Conservation (phyloP, 2,797 vertebrate species). For the Cirrhinus molitorella region DNA sequence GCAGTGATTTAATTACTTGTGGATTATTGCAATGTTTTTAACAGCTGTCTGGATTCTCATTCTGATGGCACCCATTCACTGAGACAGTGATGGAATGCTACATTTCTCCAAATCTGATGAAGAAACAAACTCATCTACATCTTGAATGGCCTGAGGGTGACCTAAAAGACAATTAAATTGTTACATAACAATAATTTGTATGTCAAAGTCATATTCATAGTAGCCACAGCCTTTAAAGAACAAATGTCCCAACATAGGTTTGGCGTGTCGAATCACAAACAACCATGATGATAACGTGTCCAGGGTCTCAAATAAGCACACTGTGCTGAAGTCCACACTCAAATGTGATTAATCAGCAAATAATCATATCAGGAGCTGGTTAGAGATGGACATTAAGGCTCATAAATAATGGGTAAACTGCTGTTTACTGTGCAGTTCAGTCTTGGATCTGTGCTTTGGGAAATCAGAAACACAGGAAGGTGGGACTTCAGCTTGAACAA, state of each 20-base stretch:
- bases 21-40: neutral
- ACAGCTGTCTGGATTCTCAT: neutral
- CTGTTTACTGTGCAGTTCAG: neutral
- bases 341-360: neutral
- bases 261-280: neutral
- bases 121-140: neutral
- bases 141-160: neutral
- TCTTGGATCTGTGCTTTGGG: constrained; percentile 13
- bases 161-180: neutral
- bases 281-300: neutral
- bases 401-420: neutral
- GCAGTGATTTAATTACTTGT: neutral
- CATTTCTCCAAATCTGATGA: neutral
- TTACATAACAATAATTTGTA: neutral
- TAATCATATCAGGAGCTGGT: neutral
- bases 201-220: neutral
- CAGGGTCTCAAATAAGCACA: neutral
- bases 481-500: neutral
- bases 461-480: constrained; percentile 33
- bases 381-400: neutral
- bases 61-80: neutral
- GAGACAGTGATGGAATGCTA: neutral
- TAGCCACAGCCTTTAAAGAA: neutral
- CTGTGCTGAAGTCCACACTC: neutral
- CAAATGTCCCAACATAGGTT: neutral